phyloP scores from a whole-genome alignment of 2,888 invertebrate species.

The Pyrocoelia pectoralis region DNA sequence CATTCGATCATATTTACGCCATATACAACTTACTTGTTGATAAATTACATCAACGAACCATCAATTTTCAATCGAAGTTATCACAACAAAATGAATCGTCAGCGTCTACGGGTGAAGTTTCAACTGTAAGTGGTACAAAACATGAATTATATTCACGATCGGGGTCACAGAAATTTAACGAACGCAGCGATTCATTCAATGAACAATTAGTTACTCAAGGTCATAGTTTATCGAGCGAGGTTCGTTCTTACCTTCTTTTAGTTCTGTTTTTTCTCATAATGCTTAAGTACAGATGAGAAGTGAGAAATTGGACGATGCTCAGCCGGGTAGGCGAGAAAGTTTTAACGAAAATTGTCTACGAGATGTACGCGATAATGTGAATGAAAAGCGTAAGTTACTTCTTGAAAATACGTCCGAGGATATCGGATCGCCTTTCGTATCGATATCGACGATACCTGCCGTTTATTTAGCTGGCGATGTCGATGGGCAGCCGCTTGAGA shows the following conservation, averaged over 20 bases:
- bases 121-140: slow-evolving; percentile 41
- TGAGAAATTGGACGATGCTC: slow-evolving; percentile 42
- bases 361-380: slow-evolving; percentile 48
- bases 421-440: slow-evolving; percentile 61
- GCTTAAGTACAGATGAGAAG: slow-evolving; percentile 13
- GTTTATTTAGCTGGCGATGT: slow-evolving; percentile 62
- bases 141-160: slow-evolving; percentile 32
- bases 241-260: slow-evolving; percentile 10
- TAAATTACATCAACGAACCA: slow-evolving; percentile 68
- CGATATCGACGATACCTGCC: slow-evolving; percentile 64
- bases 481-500: slow-evolving; percentile 67
- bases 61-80: slow-evolving; percentile 63
- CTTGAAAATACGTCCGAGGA: slow-evolving; percentile 52
- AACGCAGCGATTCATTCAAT: slow-evolving; percentile 57
- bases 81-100: slow-evolving; percentile 66
- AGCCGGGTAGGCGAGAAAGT: slow-evolving; percentile 54
- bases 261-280: not conserved
- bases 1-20: slow-evolving; percentile 93
- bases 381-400: slow-evolving; percentile 49
- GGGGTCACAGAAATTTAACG: slow-evolving; percentile 52
- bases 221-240: slow-evolving; percentile 43
- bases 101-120: slow-evolving; percentile 57
- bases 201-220: slow-evolving; percentile 50
- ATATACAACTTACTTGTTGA: slow-evolving; percentile 92
- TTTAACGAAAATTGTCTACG: slow-evolving; percentile 58